A percentile compares a stretch with the other conserved stretches of the same genome.
Evolutionary conservation across 64 coral and sea anemone genomes (phyloP).

Genomic region (Orbicella faveolata): DNA sequence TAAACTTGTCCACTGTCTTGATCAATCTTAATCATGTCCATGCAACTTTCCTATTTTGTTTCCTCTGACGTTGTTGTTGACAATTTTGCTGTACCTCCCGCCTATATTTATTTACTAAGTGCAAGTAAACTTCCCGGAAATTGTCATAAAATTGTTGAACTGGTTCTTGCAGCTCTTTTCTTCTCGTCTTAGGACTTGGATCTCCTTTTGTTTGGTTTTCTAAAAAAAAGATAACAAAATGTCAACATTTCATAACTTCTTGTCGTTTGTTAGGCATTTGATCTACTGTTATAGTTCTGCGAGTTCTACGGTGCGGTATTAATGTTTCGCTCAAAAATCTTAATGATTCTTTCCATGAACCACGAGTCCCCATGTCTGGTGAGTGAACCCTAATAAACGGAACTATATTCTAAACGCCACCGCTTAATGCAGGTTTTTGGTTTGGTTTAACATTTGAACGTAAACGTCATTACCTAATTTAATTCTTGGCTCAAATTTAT

Average conservation of each 20-base stretch:
- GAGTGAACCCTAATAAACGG: too few relatives aligned
- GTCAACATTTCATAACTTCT: background rate
- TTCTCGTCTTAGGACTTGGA: background rate
- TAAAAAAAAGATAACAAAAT: background rate
- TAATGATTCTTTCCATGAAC: too few relatives aligned
- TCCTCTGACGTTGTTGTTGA: background rate
- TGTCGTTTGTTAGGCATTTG: too few relatives aligned
- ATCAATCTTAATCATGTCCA: background rate
- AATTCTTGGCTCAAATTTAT: too few relatives aligned
- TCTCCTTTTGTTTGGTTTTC: background rate
- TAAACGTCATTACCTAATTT: too few relatives aligned
- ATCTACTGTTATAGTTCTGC: too few relatives aligned
- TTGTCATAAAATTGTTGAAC: background rate
- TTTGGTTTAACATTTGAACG: too few relatives aligned
- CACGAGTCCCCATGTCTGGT: too few relatives aligned
- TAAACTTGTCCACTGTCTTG: background rate
- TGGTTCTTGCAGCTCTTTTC: background rate
- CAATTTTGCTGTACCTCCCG: background rate
- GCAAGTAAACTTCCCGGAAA: background rate
- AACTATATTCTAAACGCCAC: too few relatives aligned
- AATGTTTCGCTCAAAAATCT: too few relatives aligned
- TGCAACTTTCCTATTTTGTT: background rate
- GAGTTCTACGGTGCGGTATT: too few relatives aligned
- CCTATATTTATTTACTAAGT: background rate
- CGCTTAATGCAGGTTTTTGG: too few relatives aligned